Conservation (phyloP, 2,113 vertebrate species). For the Tachuris rubrigastra region DNA sequence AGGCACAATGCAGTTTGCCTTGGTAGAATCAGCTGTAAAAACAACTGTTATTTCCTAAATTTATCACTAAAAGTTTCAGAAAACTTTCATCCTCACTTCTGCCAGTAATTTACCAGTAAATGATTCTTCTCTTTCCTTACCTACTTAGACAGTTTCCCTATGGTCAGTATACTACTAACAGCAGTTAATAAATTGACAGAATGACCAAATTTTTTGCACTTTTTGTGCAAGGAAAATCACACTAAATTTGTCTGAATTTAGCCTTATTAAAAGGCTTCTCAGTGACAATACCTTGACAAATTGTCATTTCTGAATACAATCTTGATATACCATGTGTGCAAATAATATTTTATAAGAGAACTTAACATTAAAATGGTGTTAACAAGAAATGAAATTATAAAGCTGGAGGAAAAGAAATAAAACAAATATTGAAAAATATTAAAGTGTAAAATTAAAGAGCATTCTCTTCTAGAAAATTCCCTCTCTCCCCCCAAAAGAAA, state of each 20-base stretch:
- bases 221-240: not conserved
- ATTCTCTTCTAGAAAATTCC: not conserved
- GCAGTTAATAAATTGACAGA: not conserved
- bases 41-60: not conserved
- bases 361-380: not conserved
- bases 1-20: not conserved
- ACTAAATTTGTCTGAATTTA: not conserved
- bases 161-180: not conserved
- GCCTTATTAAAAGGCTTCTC: not conserved
- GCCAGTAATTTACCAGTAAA: not conserved
- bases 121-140: not conserved
- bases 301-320: not conserved
- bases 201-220: not conserved
- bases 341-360: not conserved
- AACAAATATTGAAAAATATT: not conserved
- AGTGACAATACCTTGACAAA: not conserved
- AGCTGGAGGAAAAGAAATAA: not conserved
- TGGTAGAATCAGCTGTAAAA: not conserved
- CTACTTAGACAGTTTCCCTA: not conserved
- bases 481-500: accelerated
- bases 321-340: not conserved
- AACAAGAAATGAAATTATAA: not conserved
- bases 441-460: not conserved
- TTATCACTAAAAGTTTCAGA: not conserved
- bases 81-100: not conserved